These are phyloP conservation scores for Eucera pruinosa DNA, from an alignment of 2,888 invertebrate genomes.

Conservation along the genomic window DNA sequence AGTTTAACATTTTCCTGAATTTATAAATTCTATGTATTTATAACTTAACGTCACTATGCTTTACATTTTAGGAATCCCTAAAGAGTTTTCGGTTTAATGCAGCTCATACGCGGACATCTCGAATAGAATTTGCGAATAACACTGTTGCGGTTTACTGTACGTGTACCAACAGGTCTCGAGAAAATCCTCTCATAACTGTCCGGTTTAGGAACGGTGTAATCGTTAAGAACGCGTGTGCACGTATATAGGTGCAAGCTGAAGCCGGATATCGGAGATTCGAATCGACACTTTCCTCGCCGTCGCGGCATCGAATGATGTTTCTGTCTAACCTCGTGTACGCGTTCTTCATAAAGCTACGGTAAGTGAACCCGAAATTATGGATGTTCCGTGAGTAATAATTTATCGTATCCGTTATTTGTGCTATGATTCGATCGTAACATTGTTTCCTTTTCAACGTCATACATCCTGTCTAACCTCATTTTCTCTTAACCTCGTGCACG, in stretches of 20 bases:
- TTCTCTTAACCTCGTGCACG: neutral
- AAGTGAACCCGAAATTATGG: conserved; percentile 37
- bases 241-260: conserved; percentile 30
- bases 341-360: conserved; percentile 17
- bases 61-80: conserved; percentile 3
- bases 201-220: conserved; percentile 25
- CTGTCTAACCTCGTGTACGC: conserved; percentile 37
- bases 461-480: neutral
- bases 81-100: conserved; percentile 13
- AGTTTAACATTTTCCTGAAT: too few species aligned
- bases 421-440: conserved; percentile 12
- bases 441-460: neutral
- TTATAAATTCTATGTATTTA: too few species aligned
- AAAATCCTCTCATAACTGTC: conserved; percentile 22
- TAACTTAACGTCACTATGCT: neutral
- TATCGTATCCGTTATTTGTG: conserved; percentile 14
- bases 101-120: neutral
- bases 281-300: conserved; percentile 52
- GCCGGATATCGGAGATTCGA: conserved; percentile 57
- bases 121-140: conserved; percentile 37
- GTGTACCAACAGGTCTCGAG: conserved; percentile 34
- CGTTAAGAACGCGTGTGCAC: conserved; percentile 21
- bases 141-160: conserved; percentile 18
- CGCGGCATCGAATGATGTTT: conserved; percentile 52
- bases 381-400: conserved; percentile 33